A percentile compares a stretch with the other conserved stretches of the same genome.
Conservation (phyloP, 2,888 invertebrate genomes). For the Argyresthia goedartella region DNA sequence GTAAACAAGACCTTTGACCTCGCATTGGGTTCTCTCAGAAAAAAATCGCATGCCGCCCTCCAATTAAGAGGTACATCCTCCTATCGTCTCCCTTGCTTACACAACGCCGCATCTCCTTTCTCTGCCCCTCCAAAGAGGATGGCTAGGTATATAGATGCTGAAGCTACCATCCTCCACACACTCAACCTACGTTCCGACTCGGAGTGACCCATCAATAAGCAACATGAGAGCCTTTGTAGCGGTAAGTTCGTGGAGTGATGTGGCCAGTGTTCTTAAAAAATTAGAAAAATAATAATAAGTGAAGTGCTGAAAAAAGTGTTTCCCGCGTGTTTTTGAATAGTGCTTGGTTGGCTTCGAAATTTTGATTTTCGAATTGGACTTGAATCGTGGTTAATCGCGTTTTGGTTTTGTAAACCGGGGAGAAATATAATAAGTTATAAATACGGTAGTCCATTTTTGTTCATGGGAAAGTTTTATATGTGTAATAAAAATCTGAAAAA, state of each 20-base stretch:
- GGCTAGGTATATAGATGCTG: constrained; percentile 53
- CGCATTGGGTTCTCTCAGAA: constrained; percentile 6
- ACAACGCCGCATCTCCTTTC: constrained; percentile 63
- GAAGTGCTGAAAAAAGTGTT: constrained; percentile 40
- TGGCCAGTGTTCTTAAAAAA: constrained; percentile 25
- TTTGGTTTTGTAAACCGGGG: not conserved
- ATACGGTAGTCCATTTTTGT: too few species aligned
- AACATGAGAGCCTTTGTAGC: constrained; percentile 69
- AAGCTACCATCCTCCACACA: constrained; percentile 41
- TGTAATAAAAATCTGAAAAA: too few species aligned
- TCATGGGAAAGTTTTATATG: too few species aligned
- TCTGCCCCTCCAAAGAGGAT: constrained; percentile 55
- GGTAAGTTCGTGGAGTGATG: constrained; percentile 56
- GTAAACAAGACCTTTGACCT: not conserved
- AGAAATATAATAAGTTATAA: too few species aligned
- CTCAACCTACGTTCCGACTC: constrained; percentile 54
- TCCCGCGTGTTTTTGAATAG: constrained; percentile 19
- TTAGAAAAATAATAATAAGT: constrained; percentile 15
- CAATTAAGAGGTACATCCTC: constrained; percentile 51
- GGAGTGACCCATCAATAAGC: constrained; percentile 61
- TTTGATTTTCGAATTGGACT: not conserved
- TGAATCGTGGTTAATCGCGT: not conserved
- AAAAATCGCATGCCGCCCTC: constrained; percentile 51
- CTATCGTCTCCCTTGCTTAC: constrained; percentile 59
- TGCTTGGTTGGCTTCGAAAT: not conserved